phyloP scores from a whole-genome alignment of 1,140 invertebrate genomes.

The Brachionus angularis region DNA sequence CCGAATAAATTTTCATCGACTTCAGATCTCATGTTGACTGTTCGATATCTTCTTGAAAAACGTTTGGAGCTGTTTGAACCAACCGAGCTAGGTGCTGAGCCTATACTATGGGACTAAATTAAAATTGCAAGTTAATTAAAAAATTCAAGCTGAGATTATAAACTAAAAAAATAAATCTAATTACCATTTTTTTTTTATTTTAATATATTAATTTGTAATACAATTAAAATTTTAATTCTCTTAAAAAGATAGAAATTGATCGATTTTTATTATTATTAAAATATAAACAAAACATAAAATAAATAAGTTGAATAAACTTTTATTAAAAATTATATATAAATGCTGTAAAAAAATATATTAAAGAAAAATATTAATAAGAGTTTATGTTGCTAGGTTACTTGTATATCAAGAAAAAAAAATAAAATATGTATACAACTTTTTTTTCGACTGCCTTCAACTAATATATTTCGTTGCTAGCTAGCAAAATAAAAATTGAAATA shows the following conservation, averaged over 20 bases:
- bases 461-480: no score
- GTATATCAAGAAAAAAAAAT: slow-evolving; percentile 23
- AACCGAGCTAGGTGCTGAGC: slow-evolving; percentile 27
- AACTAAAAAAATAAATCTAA: not conserved
- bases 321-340: slow-evolving; percentile 41
- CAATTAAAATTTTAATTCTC: no score
- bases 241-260: no score
- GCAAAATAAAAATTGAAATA: no score
- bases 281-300: no score
- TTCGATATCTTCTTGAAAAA: slow-evolving; percentile 30
- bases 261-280: no score
- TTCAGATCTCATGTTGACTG: slow-evolving; percentile 32
- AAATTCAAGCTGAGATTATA: not conserved
- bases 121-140: not conserved
- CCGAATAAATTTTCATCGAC: slow-evolving; percentile 58
- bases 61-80: slow-evolving; percentile 20
- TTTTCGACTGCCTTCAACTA: slow-evolving; percentile 40
- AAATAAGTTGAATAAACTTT: no score
- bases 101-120: slow-evolving; percentile 16
- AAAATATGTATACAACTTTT: no score
- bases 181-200: slow-evolving; percentile 33
- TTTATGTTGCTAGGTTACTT: slow-evolving; percentile 30
- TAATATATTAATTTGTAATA: no score
- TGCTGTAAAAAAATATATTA: slow-evolving; percentile 25
- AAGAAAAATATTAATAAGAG: slow-evolving; percentile 19